A percentile compares a stretch with the other conserved stretches of the same genome.
Conservation (phyloP, 2,113 vertebrate species). For the Pao palembangensis region DNA sequence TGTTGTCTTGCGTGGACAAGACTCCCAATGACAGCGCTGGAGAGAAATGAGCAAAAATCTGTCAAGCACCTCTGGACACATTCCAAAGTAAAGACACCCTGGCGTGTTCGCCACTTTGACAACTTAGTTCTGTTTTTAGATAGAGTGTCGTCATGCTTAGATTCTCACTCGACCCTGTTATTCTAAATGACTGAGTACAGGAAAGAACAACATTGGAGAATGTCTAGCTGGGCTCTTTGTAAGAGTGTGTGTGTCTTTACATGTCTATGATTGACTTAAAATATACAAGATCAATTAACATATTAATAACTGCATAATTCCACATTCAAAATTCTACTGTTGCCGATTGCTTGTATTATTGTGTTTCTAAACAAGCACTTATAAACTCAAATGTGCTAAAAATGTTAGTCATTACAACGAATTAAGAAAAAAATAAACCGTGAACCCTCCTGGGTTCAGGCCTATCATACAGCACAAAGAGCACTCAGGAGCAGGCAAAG, state of each 20-base stretch:
- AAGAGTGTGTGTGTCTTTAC: constrained; percentile 23
- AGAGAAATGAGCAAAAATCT: constrained; percentile 58
- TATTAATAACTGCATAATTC: background rate
- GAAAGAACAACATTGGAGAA: constrained; percentile 66
- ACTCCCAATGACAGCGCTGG: constrained; percentile 48
- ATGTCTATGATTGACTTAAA: background rate
- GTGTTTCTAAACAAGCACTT: too few relatives aligned
- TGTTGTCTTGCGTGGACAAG: constrained; percentile 36
- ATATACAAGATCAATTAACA: background rate
- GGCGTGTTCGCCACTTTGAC: constrained; percentile 57
- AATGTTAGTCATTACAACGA: constrained; percentile 28
- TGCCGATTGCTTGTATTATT: too few relatives aligned
- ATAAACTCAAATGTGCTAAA: constrained; percentile 20
- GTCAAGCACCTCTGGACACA: constrained; percentile 39
- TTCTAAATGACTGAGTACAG: constrained; percentile 59
- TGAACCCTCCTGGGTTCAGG: constrained; percentile 22
- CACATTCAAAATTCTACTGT: too few relatives aligned
- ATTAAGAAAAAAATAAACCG: constrained; percentile 22
- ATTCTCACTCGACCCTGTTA: constrained; percentile 59
- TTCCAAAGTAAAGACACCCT: constrained; percentile 66
- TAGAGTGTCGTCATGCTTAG: constrained; percentile 61
- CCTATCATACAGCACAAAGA: constrained; percentile 15
- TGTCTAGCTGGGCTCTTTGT: constrained; percentile 26
- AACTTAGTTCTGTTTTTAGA: constrained; percentile 63
- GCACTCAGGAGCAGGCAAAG: constrained; percentile 25